Evolutionary conservation across 2,797 vertebrate genomes (phyloP), one percentile per base, ranked within the genome.

Genomic region (Serranus cabrilla): DNA sequence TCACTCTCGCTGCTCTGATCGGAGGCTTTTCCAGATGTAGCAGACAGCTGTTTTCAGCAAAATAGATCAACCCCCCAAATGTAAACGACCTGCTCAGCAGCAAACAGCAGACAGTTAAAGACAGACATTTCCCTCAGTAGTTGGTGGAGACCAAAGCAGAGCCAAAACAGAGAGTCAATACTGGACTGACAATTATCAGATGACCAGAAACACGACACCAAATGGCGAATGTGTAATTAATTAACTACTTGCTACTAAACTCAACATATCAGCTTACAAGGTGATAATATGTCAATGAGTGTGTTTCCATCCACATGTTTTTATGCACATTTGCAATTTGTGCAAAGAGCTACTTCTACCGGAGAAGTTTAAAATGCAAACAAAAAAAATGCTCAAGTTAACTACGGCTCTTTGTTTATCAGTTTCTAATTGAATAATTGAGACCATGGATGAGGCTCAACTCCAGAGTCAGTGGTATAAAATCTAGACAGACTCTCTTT

Each of bases 391-490:
- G 7, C 34, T 34, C 34, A 34, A 34, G 34, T 34, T 4, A 6
- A 8, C 1, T 7, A 34, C 5, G 8, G 34, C 1, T 34, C 27
- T 16, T 5, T 43, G 5, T 37, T 42, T 34, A 5, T 14, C 9
- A 40, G 11, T 27, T 37, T 37, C 34, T 14, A 43, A 42, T 63
- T 47, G 21, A 52, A 31, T 8, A 50, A 27, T 9, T n/a, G 9
- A 71, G 47, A 80, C 42, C 11, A 12, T 18, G 18, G 16, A 23
- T n/a, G 21, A 3, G 61, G 10, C 5, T 16, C 31, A 65, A n/a
- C 13, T 16, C 21, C 7, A 66, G 51, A 82, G 57, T 70, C 56
- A 56, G 9, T 21, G 42, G 18, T 52, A 52, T 61, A 5, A 70
- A 40, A 40, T 16, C n/a, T 4, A 23, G 0, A 70, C 46, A 76